These are phyloP conservation scores for Lepidochrysops patricia DNA, from an alignment of 2,888 invertebrate species.

Conservation along the genomic window DNA sequence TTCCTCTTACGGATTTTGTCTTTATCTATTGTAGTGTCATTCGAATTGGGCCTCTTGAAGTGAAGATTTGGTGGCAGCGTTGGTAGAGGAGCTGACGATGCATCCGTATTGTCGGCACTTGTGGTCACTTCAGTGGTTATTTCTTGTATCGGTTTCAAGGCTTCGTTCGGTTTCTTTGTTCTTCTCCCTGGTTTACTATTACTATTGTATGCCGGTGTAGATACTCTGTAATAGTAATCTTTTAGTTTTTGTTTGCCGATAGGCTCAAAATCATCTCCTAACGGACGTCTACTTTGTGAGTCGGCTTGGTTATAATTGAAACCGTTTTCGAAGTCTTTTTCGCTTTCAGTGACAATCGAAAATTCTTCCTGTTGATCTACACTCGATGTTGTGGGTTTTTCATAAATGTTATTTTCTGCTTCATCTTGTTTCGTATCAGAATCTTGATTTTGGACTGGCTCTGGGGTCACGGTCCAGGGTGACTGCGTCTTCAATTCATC, in stretches of 20 bases:
- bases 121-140: constrained; percentile 32
- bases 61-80: constrained; percentile 64
- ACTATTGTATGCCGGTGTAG: constrained; percentile 53
- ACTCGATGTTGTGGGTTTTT: constrained; percentile 42
- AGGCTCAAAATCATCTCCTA: constrained; percentile 64
- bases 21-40: constrained; percentile 42
- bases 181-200: constrained; percentile 45
- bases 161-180: constrained; percentile 55
- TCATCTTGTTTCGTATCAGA: constrained; percentile 44
- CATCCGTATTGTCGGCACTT: constrained; percentile 40
- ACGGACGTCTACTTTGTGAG: constrained; percentile 63
- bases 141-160: constrained; percentile 32
- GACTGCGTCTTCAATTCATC: constrained; percentile 46
- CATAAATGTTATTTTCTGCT: constrained; percentile 33
- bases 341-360: constrained; percentile 59
- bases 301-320: constrained; percentile 55
- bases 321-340: constrained; percentile 57
- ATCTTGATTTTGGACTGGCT: constrained; percentile 38
- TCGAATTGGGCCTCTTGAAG: constrained; percentile 53
- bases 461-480: constrained; percentile 51
- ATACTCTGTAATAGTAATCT: constrained; percentile 65
- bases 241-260: constrained; percentile 60
- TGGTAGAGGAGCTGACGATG: constrained; percentile 51
- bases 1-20: constrained; percentile 59
- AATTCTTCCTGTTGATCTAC: constrained; percentile 55